Evolutionary conservation across 1,140 invertebrate species (phyloP).

Genomic region (Bombus waltoni): DNA sequence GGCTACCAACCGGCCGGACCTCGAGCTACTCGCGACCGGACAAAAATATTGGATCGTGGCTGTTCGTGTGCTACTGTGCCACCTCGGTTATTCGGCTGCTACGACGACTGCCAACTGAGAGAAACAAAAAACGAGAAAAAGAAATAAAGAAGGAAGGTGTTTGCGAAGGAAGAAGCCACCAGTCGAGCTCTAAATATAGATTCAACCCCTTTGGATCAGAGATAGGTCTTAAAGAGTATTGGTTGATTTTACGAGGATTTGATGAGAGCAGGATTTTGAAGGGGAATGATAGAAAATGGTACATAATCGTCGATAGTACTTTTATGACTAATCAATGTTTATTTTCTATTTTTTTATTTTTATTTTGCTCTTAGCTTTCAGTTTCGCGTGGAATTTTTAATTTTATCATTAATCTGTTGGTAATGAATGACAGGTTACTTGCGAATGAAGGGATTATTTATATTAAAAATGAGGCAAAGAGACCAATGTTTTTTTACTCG

Average conservation of each 20-base stretch:
- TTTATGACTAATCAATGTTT: too few species aligned
- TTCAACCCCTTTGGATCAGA: not conserved
- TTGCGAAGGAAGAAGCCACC: not conserved
- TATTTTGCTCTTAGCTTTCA: not conserved
- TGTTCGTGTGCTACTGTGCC: slow-evolving; percentile 55
- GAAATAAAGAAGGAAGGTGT: not conserved
- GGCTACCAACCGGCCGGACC: slow-evolving; percentile 53
- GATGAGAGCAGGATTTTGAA: not conserved
- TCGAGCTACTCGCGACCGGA: slow-evolving; percentile 7
- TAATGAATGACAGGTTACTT: too few species aligned
- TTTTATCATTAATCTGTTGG: not conserved
- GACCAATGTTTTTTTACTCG: not conserved
- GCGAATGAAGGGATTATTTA: not conserved
- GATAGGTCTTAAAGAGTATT: not conserved
- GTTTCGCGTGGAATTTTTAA: not conserved
- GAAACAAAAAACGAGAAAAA: not conserved
- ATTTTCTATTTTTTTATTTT: too few species aligned
- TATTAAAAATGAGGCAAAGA: not conserved
- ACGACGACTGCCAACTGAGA: not conserved
- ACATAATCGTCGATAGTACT: not conserved
- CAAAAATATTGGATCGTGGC: slow-evolving; percentile 59
- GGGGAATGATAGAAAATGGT: not conserved
- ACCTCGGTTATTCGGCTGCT: slow-evolving; percentile 19
- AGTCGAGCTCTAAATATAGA: slow-evolving; percentile 12
- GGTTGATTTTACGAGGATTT: not conserved